These are phyloP conservation scores for Chaenodraco wilsoni DNA, from an alignment of 2,797 vertebrate species.

Conservation along the genomic window DNA sequence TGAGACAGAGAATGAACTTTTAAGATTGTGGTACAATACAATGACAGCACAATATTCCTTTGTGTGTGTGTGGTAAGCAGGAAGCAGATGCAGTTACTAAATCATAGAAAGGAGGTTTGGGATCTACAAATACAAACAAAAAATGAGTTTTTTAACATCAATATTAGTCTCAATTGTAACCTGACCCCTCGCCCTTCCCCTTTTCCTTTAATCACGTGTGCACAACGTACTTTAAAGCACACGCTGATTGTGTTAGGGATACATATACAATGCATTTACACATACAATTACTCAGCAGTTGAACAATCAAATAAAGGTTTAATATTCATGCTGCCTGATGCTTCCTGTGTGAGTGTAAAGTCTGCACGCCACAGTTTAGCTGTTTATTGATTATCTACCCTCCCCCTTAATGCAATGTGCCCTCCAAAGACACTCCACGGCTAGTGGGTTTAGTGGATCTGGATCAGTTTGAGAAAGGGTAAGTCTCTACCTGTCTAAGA, in stretches of 20 bases:
- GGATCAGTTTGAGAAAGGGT: conserved; percentile 1
- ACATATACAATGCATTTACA: background rate
- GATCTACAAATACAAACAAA: background rate
- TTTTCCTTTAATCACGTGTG: background rate
- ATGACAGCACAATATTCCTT: conserved; percentile 20
- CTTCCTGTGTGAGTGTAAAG: background rate
- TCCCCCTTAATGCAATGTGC: conserved; percentile 4
- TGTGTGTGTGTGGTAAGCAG: conserved; percentile 35
- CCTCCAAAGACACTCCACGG: background rate
- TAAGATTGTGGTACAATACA: conserved; percentile 14
- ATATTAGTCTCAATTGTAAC: background rate
- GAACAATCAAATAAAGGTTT: background rate
- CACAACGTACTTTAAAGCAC: background rate
- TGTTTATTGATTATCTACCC: conserved; percentile 18
- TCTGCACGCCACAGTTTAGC: conserved; percentile 8
- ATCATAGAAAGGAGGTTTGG: conserved; percentile 1
- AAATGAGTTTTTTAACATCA: background rate
- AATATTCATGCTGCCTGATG: background rate
- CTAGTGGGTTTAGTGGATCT: background rate
- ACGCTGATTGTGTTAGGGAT: background rate
- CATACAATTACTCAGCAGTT: background rate
- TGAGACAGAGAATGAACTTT: conserved; percentile 2
- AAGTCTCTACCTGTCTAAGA: background rate
- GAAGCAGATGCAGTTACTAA: conserved; percentile 5
- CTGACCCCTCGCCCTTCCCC: background rate